Conservation (phyloP, 2,797 vertebrate species). For the Sarcoramphus papa region DNA sequence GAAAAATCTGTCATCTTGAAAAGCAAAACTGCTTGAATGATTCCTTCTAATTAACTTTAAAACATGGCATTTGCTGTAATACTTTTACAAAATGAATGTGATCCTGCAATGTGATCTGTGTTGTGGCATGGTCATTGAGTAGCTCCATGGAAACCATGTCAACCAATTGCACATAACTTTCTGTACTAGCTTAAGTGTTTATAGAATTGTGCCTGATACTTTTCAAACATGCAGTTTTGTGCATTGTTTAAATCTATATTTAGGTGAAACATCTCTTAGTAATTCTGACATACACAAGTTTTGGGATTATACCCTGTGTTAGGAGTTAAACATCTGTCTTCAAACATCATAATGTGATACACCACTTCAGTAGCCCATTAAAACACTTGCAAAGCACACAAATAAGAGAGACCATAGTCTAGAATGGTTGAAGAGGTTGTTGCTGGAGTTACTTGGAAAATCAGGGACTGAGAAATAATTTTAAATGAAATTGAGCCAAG, state of each 20-base stretch:
- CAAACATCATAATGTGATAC: not conserved
- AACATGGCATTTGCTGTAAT: not conserved
- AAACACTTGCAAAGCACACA: not conserved
- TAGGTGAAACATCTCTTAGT: not conserved
- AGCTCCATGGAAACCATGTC: not conserved
- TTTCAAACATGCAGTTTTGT: not conserved
- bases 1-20: constrained; percentile 19
- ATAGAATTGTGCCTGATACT: not conserved
- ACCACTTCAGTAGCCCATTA: not conserved
- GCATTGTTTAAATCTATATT: not conserved
- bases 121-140: not conserved
- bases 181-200: not conserved
- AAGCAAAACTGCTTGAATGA: not conserved
- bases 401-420: not conserved
- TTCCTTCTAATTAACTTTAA: constrained; percentile 43
- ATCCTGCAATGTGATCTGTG: not conserved
- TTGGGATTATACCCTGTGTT: not conserved
- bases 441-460: not conserved
- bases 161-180: not conserved
- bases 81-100: not conserved
- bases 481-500: not conserved
- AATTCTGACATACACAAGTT: not conserved
- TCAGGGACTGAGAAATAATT: not conserved
- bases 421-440: not conserved
- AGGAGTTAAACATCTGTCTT: not conserved